Conservation (phyloP, 2,113 vertebrate genomes). For the Entomyzon cyanotis region DNA sequence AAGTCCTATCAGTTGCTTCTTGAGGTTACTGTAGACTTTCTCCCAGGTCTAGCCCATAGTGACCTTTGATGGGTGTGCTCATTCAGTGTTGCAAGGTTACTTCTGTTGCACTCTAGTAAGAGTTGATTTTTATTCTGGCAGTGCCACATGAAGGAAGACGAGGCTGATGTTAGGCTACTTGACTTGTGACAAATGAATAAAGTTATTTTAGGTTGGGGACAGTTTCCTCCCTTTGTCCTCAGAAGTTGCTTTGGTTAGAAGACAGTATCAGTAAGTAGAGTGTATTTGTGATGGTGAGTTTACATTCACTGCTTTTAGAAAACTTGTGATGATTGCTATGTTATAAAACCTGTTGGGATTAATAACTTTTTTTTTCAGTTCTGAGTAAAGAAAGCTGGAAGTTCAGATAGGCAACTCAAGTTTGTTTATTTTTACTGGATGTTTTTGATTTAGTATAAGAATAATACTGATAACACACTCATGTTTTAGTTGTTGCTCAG, state of each 20-base stretch:
- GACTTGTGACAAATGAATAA: background rate
- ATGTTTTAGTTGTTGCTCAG: background rate
- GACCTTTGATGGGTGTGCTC: slow-evolving; percentile 28
- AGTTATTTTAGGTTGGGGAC: background rate
- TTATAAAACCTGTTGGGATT: background rate
- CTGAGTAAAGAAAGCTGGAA: background rate
- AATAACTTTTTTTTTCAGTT: background rate
- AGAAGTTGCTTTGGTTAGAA: background rate
- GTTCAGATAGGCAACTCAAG: background rate
- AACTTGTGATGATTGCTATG: background rate
- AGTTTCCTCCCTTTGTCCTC: background rate
- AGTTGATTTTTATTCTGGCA: background rate
- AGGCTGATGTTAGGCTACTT: background rate
- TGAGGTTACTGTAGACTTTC: background rate
- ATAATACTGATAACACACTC: background rate
- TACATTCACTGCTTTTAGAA: background rate
- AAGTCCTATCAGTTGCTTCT: background rate
- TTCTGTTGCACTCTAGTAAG: background rate
- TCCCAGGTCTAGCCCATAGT: background rate
- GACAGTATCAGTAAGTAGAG: background rate
- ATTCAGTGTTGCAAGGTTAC: background rate
- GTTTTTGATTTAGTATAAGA: background rate
- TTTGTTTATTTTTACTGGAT: background rate
- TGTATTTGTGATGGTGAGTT: background rate
- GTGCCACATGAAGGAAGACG: background rate